phyloP scores from a whole-genome alignment of 2,888 invertebrate genomes.

The Eledone cirrhosa region DNA sequence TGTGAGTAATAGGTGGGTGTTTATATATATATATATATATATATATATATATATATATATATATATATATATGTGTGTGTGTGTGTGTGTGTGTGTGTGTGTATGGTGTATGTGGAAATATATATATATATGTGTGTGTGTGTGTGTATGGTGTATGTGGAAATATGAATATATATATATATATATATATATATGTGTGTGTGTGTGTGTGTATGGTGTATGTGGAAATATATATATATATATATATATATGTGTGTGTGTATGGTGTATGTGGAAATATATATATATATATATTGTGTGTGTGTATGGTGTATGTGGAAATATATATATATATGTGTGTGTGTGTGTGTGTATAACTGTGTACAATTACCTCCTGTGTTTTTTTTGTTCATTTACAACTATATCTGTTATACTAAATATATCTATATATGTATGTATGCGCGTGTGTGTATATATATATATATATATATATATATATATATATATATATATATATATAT shows the following conservation, averaged over 20 bases:
- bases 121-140: neutral
- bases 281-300: neutral
- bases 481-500: neutral
- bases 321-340: neutral
- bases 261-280: constrained; percentile 3
- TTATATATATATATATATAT: neutral
- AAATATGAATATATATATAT: neutral
- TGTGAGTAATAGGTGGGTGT: too few species aligned
- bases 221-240: neutral
- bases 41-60: neutral
- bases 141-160: neutral
- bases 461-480: neutral
- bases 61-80: neutral
- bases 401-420: neutral
- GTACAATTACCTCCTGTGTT: neutral
- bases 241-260: neutral
- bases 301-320: neutral
- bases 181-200: neutral
- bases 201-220: too few species aligned
- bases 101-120: neutral
- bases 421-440: neutral
- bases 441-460: neutral
- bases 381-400: neutral
- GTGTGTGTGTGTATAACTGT: neutral
- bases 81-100: neutral